A percentile compares a stretch with the other conserved stretches of the same genome.
These are phyloP conservation scores for Ectemnius continuus DNA, from an alignment of 2,888 invertebrate genomes.

Conservation along the genomic window DNA sequence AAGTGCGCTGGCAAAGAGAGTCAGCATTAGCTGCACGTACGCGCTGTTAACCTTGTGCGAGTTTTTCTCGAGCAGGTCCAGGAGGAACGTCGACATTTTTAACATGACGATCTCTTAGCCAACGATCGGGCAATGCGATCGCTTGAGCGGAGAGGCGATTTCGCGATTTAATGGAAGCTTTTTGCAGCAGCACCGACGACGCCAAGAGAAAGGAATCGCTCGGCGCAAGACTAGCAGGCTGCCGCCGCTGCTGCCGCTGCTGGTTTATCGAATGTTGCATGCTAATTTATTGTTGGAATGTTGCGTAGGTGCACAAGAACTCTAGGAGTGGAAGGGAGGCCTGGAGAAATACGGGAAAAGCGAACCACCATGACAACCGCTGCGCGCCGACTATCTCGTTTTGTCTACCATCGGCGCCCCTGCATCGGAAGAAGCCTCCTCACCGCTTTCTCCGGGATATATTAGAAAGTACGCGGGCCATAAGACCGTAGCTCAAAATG, in stretches of 20 bases:
- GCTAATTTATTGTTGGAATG: slow-evolving; percentile 22
- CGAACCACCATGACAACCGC: too few relatives aligned
- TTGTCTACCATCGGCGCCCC: background rate
- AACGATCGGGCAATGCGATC: background rate
- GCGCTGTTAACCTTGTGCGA: background rate
- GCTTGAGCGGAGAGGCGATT: background rate
- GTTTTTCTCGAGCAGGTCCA: background rate
- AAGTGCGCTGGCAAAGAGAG: too few relatives aligned
- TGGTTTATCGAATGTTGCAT: slow-evolving; percentile 18
- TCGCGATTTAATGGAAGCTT: background rate
- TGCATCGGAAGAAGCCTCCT: slow-evolving; percentile 9
- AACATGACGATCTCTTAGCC: background rate
- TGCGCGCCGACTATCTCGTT: too few relatives aligned
- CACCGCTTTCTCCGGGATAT: slow-evolving; percentile 55
- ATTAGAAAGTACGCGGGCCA: slow-evolving; percentile 52
- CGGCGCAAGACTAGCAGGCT: background rate
- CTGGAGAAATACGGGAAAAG: too few relatives aligned
- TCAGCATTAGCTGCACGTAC: too few relatives aligned
- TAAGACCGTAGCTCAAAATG: slow-evolving; percentile 30
- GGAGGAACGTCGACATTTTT: background rate
- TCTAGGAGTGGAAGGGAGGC: background rate
- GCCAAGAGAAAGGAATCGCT: slow-evolving; percentile 48
- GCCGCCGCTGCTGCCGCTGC: slow-evolving; percentile 8
- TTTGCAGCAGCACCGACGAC: slow-evolving; percentile 9
- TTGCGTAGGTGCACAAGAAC: slow-evolving; percentile 20